phyloP scores from a whole-genome alignment of 2,888 invertebrate species.

The Synergus laeviventris region DNA sequence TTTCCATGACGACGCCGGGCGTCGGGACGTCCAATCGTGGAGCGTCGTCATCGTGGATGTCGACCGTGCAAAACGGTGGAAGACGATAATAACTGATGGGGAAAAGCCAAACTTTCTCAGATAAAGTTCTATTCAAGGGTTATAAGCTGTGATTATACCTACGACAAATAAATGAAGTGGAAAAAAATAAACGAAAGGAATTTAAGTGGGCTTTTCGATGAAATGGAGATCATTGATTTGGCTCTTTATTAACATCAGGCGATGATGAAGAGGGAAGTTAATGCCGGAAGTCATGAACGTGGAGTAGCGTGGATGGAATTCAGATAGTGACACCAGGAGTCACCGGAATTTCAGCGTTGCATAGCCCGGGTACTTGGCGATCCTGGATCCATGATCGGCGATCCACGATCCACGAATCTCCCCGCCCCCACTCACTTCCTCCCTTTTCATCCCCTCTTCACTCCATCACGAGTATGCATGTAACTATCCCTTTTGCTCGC shows the following conservation, averaged over 20 bases:
- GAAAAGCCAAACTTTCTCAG: slow-evolving; percentile 29
- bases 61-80: slow-evolving; percentile 57
- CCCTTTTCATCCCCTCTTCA: background rate
- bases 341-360: slow-evolving; percentile 64
- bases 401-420: slow-evolving; percentile 19
- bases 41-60: slow-evolving; percentile 56
- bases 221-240: background rate
- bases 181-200: background rate
- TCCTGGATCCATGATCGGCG: slow-evolving; percentile 50
- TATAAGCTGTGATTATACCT: too few species aligned
- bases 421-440: slow-evolving; percentile 7
- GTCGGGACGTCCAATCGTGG: slow-evolving; percentile 70
- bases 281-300: slow-evolving; percentile 36
- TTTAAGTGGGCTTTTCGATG: background rate
- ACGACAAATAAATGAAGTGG: background rate
- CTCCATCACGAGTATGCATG: too few species aligned
- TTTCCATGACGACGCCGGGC: slow-evolving; percentile 69
- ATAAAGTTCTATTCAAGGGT: background rate
- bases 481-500: background rate
- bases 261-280: slow-evolving; percentile 28
- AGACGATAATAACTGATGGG: slow-evolving; percentile 65
- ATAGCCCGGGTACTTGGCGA: slow-evolving; percentile 61
- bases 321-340: slow-evolving; percentile 63
- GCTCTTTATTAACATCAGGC: background rate
- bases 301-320: slow-evolving; percentile 58